Conservation (phyloP, 2,113 vertebrate species). For the Rallus limicola region DNA sequence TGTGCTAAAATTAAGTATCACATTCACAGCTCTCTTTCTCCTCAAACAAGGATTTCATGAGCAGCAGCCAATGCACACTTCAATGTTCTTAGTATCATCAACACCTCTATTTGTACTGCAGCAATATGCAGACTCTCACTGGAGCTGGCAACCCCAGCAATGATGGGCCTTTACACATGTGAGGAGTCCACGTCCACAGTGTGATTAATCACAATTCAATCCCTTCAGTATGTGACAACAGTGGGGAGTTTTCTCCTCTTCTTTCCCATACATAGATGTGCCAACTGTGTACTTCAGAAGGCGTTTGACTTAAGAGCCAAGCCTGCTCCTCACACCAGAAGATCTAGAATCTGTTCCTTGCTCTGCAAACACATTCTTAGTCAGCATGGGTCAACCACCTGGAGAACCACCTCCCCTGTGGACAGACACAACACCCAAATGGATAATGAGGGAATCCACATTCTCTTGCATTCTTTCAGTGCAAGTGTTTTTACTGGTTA, state of each 20-base stretch:
- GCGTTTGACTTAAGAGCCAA: neutral
- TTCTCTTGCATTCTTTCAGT: neutral
- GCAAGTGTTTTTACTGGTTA: neutral
- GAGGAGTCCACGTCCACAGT: neutral
- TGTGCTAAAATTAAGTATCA: slow-evolving; percentile 29
- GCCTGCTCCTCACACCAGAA: neutral
- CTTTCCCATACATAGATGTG: neutral
- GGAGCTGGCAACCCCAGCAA: neutral
- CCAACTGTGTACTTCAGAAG: neutral
- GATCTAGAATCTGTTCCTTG: neutral
- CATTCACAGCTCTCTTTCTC: slow-evolving; percentile 34
- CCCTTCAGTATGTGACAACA: neutral
- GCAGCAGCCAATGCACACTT: neutral
- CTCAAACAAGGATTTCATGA: neutral
- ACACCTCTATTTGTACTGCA: neutral
- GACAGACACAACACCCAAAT: neutral
- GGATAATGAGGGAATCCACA: neutral
- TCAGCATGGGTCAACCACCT: neutral
- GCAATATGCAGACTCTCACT: neutral
- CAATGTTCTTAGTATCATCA: neutral
- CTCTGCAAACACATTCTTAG: neutral
- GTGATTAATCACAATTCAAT: neutral
- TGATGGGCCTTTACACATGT: neutral
- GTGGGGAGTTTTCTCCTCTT: neutral
- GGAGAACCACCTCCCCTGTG: neutral